Percentiles rank a stretch among this genome's conserved stretches.
phyloP scores from a whole-genome alignment of 2,888 invertebrate species.

The Parascotia fuliginaria region DNA sequence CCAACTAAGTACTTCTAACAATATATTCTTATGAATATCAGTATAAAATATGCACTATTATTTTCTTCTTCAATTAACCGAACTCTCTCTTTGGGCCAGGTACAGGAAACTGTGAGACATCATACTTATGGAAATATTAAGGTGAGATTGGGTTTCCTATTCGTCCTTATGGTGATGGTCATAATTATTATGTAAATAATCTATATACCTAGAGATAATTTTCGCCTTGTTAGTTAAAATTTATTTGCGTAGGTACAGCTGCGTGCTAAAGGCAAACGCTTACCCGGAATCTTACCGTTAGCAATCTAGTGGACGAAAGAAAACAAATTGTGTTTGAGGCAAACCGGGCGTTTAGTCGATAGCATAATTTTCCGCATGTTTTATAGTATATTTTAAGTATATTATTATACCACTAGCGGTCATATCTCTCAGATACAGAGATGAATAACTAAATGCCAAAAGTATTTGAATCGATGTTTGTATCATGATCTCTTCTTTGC shows the following conservation, averaged over 20 bases:
- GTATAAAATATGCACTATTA: conserved; percentile 54
- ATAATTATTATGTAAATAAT: conserved; percentile 12
- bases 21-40: conserved; percentile 34
- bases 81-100: conserved; percentile 87
- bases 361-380: background rate
- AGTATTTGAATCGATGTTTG: too few species aligned
- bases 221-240: background rate
- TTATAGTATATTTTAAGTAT: background rate
- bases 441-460: too few species aligned
- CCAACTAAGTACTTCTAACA: conserved; percentile 40
- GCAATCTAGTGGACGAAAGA: background rate
- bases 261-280: background rate
- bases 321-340: background rate
- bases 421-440: too few species aligned
- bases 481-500: too few species aligned
- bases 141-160: conserved; percentile 82
- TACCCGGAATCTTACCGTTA: conserved; percentile 5
- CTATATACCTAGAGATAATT: background rate
- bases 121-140: conserved; percentile 90
- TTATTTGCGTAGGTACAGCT: background rate
- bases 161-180: conserved; percentile 54
- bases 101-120: conserved; percentile 89
- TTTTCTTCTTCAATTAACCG: conserved; percentile 77
- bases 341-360: background rate
- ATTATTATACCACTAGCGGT: background rate